Percentiles rank a stretch among this genome's conserved stretches.
Conservation (phyloP, 2,888 invertebrate genomes). For the Tigriopus californicus region DNA sequence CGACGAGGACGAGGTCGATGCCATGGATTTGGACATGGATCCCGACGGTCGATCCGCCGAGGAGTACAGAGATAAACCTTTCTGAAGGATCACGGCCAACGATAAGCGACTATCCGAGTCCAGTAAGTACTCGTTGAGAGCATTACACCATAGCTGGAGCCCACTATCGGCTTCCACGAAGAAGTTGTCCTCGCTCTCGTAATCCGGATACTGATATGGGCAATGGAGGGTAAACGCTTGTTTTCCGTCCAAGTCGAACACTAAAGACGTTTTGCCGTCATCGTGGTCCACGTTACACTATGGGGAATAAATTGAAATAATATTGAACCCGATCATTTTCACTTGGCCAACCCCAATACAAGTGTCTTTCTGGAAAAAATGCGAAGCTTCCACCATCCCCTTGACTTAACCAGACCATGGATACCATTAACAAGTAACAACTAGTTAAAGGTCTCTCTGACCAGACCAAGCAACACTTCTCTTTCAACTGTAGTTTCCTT, state of each 20-base stretch:
- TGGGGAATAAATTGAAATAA: too few species aligned
- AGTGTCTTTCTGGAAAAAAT: too few species aligned
- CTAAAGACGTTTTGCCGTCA: background rate
- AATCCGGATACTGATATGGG: conserved; percentile 1
- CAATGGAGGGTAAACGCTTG: conserved; percentile 10
- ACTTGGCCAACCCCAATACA: too few species aligned
- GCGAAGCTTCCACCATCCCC: too few species aligned
- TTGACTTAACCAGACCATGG: too few species aligned
- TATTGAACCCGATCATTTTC: too few species aligned
- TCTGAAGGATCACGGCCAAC: background rate
- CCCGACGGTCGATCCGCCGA: background rate
- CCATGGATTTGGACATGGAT: background rate
- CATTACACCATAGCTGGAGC: conserved; percentile 21
- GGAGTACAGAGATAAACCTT: conserved; percentile 3
- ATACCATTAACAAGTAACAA: too few species aligned
- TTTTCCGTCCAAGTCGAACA: background rate
- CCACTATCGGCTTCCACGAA: conserved; percentile 19
- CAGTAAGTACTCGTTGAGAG: conserved; percentile 19
- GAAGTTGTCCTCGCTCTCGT: conserved; percentile 19
- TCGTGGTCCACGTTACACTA: background rate
- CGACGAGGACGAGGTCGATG: too few species aligned
- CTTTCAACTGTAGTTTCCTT: too few species aligned
- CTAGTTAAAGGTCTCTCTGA: too few species aligned
- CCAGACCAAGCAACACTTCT: too few species aligned
- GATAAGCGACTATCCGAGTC: background rate